A percentile compares a stretch with the other conserved stretches of the same genome.
These are phyloP conservation scores for Thinocorus orbignyianus DNA, from an alignment of 2,113 vertebrate species.

Conservation along the genomic window DNA sequence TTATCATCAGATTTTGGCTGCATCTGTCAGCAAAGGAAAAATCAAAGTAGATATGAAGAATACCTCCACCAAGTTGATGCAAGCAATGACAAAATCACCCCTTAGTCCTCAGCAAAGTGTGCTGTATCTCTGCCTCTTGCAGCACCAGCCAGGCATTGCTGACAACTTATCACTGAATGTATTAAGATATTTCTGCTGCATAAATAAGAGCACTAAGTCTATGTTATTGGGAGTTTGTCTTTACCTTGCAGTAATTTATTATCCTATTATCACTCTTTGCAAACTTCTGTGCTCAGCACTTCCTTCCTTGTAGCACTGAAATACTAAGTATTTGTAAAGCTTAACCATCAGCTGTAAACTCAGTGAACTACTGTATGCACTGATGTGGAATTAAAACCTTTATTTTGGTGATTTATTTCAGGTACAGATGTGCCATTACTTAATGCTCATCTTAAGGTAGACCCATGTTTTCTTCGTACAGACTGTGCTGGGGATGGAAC, in stretches of 20 bases:
- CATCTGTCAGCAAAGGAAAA: background rate
- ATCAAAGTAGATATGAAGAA: background rate
- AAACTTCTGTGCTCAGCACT: constrained; percentile 71
- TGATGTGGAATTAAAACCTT: constrained; percentile 32
- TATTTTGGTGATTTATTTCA: constrained; percentile 45
- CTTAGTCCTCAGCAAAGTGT: accelerated
- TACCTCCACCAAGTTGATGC: background rate
- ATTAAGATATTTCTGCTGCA: constrained; percentile 1
- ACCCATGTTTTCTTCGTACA: background rate
- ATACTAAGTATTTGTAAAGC: constrained; percentile 28
- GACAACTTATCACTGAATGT: background rate
- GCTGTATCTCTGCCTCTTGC: background rate
- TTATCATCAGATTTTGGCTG: background rate
- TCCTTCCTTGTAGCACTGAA: constrained; percentile 56
- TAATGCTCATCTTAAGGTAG: background rate
- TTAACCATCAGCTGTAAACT: constrained; percentile 17
- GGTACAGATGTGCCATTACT: background rate
- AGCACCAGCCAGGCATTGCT: background rate
- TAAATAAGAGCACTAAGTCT: constrained; percentile 18
- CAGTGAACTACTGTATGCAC: background rate
- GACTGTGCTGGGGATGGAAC: background rate
- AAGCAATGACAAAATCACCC: background rate
- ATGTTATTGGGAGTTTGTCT: background rate
- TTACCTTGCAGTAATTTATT: constrained; percentile 73
- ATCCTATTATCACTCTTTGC: constrained; percentile 75